Base-by-base conservation (phyloP, 2,113 vertebrate species). In the Hylia prasina region DNA sequence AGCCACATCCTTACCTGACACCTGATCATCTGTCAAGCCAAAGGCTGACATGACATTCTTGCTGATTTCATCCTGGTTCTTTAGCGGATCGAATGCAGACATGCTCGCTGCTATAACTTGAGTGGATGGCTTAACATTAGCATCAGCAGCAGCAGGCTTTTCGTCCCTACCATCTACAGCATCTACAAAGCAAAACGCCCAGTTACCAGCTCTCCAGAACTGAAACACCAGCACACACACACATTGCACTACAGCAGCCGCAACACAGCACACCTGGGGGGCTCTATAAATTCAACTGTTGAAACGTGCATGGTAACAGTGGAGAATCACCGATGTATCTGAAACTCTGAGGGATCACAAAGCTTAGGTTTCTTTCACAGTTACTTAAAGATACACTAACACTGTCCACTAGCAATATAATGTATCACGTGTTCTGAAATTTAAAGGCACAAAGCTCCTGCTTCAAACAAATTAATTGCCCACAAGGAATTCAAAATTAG, bases 31-130 rank as follows among this genome's bases (percentile, higher is more conserved):
- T 73, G 98, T 98, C 96, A 99, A 97, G 86, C 99, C 99, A 91
- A 99, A 99, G 3, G 99, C 98, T 63, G 99, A 99, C 98, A 99
- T 99, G 94, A 99, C 99, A 95, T 99, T 99, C 98, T 99, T 99
- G 98, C 96, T 99, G 98, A 99, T 98, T 97, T 99, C 99, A 84
- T 99, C 99, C 98, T 99, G 99, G 98, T 99, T 99, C 98, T 99
- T 99, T 72, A 99, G 97, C 0, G 99, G 99, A 98, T 99, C 99
- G 87, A 99, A 99, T 65, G 99, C 99, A 76, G 99, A 99, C 99
- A 99, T 99, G 97, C 99, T 99, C 82, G 99, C 99, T 94, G 99
- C 99, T 93, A 99, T 99, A 95, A 99, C 99, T 57, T 99, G 99
- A 94, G 98, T 98, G 89, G 98, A 98, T 23, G 98, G 99, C 97